Evolutionary conservation across 1,140 invertebrate species (phyloP).

Genomic region (Streblospio benedicti): DNA sequence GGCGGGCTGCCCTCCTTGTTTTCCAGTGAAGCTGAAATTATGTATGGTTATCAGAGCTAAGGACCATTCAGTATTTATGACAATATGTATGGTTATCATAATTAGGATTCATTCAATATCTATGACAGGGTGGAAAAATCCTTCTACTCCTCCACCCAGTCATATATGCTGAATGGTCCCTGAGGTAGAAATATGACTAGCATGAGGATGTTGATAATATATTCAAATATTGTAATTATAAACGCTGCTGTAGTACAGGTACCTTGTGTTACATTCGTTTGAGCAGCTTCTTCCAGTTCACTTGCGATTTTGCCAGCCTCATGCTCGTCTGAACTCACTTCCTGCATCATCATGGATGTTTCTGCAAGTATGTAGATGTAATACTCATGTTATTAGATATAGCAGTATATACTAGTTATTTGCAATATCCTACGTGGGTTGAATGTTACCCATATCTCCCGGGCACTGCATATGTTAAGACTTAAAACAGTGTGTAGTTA

Average conservation of each 20-base stretch:
- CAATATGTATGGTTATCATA: background rate
- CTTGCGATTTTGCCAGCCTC: constrained; percentile 4
- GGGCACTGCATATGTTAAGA: no score
- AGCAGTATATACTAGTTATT: no score
- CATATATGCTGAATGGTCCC: background rate
- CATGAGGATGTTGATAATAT: background rate
- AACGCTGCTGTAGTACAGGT: background rate
- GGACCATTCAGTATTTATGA: background rate
- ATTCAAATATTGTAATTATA: background rate
- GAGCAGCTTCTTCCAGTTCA: constrained; percentile 7
- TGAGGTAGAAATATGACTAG: background rate
- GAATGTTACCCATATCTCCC: no score
- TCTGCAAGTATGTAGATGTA: constrained; percentile 1
- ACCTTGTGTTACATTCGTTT: constrained; percentile 9
- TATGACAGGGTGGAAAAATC: background rate
- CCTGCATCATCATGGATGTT: background rate
- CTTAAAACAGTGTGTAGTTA: no score
- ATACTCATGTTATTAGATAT: no score
- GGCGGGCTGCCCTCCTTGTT: background rate
- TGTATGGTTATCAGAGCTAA: background rate
- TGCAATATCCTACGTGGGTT: no score
- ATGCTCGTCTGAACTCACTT: constrained; percentile 4
- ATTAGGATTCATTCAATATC: background rate
- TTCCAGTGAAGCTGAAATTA: background rate
- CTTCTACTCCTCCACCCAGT: background rate